Conservation (phyloP, 2,797 vertebrate species). For the Tokudaia muenninki region DNA sequence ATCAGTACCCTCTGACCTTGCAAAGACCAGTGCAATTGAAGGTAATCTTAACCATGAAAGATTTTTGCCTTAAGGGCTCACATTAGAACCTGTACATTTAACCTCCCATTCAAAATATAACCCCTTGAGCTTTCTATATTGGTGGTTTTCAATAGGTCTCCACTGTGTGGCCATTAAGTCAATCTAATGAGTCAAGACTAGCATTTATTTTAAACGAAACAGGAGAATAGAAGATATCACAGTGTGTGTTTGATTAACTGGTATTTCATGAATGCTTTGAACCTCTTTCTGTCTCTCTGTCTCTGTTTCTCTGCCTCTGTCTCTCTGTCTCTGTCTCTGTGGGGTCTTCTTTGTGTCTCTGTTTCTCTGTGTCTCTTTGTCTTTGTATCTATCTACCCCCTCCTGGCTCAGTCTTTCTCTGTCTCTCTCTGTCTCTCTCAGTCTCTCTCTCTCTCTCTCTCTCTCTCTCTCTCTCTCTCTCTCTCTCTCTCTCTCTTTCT, state of each 20-base stretch:
- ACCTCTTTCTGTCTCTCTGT: not conserved
- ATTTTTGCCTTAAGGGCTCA: constrained; percentile 44
- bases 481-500: no score
- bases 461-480: no score
- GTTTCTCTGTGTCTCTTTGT: no score
- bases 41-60: constrained; percentile 34
- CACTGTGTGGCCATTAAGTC: not conserved
- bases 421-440: not conserved
- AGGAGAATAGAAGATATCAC: constrained; percentile 14
- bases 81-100: constrained; percentile 6
- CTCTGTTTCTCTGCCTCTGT: not conserved
- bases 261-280: not conserved
- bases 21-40: constrained; percentile 52
- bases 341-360: no score
- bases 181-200: constrained; percentile 1
- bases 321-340: not conserved
- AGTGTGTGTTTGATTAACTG: not conserved
- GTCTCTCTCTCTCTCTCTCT: not conserved
- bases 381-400: no score
- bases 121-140: not conserved
- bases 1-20: constrained; percentile 55
- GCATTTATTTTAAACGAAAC: constrained; percentile 17
- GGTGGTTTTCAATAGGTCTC: not conserved
- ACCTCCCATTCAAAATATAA: constrained; percentile 15
- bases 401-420: no score